Percentiles rank a stretch among this genome's conserved stretches.
Conservation (phyloP, 2,113 vertebrate species). For the Leptobrachium leishanense region DNA sequence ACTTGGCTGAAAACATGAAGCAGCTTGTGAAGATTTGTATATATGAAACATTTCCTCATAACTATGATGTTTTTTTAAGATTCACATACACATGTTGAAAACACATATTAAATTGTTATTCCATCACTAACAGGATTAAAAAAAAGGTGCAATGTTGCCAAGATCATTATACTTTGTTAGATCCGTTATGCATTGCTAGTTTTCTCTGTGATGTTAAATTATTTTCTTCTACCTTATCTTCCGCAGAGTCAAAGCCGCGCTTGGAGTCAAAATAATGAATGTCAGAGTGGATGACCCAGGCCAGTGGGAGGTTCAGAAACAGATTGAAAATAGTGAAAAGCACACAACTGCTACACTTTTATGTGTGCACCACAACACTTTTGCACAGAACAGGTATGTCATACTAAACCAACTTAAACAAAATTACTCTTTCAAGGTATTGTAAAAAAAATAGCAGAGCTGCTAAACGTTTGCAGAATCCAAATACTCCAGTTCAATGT, state of each 20-base stretch:
- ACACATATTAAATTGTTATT: slow-evolving; percentile 28
- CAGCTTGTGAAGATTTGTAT: too few species aligned
- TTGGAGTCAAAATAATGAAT: slow-evolving; percentile 79
- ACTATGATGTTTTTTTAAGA: too few species aligned
- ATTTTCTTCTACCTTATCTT: slow-evolving; percentile 15
- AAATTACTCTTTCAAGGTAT: background rate
- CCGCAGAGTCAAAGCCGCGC: slow-evolving; percentile 82
- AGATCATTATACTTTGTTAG: slow-evolving; percentile 34
- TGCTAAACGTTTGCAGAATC: too few species aligned
- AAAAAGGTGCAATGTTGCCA: slow-evolving; percentile 27
- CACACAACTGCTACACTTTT: slow-evolving; percentile 67
- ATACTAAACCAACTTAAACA: background rate
- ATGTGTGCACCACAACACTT: slow-evolving; percentile 75
- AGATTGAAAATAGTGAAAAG: slow-evolving; percentile 71
- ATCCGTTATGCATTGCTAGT: slow-evolving; percentile 24
- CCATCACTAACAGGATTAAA: slow-evolving; percentile 31
- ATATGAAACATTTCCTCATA: too few species aligned
- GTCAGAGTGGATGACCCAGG: slow-evolving; percentile 81
- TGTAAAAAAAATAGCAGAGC: too few species aligned
- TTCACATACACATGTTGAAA: background rate
- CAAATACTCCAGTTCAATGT: too few species aligned
- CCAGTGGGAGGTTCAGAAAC: slow-evolving; percentile 91
- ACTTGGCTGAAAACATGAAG: too few species aligned
- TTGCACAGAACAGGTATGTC: slow-evolving; percentile 75
- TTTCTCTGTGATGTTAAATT: background rate